Percentiles rank a stretch among this genome's conserved stretches.
Evolutionary conservation across 2,888 invertebrate species (phyloP).

Genomic region (Cepaea hortensis): DNA sequence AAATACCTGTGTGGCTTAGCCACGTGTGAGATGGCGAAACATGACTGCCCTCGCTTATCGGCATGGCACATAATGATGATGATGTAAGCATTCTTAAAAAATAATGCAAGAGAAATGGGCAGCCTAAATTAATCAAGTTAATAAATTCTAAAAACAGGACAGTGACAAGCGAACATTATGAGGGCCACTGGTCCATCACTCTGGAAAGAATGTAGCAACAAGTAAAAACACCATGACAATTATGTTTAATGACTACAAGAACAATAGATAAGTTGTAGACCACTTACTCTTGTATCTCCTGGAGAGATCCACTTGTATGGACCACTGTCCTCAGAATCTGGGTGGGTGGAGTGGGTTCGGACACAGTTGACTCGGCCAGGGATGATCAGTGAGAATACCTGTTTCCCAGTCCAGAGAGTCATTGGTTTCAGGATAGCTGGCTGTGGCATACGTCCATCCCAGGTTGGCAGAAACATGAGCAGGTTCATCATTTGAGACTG

Average conservation of each 20-base stretch:
- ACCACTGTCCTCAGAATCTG: slow-evolving; percentile 98
- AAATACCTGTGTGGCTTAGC: too few relatives aligned
- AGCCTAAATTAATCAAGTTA: too few relatives aligned
- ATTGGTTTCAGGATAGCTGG: slow-evolving; percentile 97
- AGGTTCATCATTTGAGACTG: slow-evolving; percentile 98
- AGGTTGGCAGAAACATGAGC: slow-evolving; percentile 97
- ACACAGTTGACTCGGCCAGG: slow-evolving; percentile 98
- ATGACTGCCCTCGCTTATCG: too few relatives aligned
- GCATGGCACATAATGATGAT: too few relatives aligned
- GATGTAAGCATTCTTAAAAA: too few relatives aligned
- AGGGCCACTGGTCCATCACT: too few relatives aligned
- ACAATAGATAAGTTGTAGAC: neutral
- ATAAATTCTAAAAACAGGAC: too few relatives aligned
- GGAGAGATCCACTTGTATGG: slow-evolving; percentile 99
- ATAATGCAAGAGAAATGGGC: too few relatives aligned
- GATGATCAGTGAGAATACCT: slow-evolving; percentile 97
- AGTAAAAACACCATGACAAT: too few relatives aligned
- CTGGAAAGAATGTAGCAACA: too few relatives aligned
- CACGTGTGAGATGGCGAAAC: too few relatives aligned
- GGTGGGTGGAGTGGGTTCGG: slow-evolving; percentile 98
- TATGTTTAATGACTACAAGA: neutral
- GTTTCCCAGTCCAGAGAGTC: slow-evolving; percentile 97
- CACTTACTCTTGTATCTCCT: slow-evolving; percentile 92
- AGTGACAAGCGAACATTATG: too few relatives aligned
- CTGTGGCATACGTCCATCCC: slow-evolving; percentile 99